phyloP scores from a whole-genome alignment of 2,113 vertebrate species.

The Ailurus styani region DNA sequence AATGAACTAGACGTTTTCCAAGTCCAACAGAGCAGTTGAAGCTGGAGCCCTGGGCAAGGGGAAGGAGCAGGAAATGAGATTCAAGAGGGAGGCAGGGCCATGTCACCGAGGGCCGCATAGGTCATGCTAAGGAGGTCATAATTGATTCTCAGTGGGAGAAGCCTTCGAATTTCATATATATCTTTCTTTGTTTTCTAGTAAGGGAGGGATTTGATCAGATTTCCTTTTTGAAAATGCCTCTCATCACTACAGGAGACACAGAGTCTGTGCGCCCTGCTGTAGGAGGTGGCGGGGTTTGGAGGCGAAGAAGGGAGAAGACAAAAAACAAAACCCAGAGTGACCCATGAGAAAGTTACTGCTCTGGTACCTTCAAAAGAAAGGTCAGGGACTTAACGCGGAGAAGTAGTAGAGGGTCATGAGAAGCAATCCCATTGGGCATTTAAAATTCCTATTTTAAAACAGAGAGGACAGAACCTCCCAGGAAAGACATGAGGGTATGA shows the following conservation, averaged over 20 bases:
- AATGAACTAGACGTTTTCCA: neutral
- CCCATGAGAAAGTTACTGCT: neutral
- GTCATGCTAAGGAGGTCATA: neutral
- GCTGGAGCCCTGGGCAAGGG: neutral
- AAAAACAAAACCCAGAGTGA: neutral
- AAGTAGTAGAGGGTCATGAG: neutral
- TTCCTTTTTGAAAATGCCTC: neutral
- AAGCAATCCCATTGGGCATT: neutral
- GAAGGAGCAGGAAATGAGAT: neutral
- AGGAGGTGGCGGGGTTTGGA: neutral
- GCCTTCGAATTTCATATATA: neutral
- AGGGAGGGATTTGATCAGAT: neutral
- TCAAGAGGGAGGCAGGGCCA: neutral
- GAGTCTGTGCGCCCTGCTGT: neutral
- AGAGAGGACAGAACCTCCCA: neutral
- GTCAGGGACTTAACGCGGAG: neutral
- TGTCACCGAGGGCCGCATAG: neutral
- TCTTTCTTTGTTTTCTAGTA: neutral
- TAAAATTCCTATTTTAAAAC: neutral
- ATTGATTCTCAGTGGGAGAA: neutral
- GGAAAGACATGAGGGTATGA: neutral
- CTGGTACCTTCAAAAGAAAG: neutral
- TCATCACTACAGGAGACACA: neutral
- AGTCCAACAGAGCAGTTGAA: accelerated
- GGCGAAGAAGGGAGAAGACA: neutral